Evolutionary conservation across 2,113 vertebrate species (phyloP).

Genomic region (Ursus arctos): DNA sequence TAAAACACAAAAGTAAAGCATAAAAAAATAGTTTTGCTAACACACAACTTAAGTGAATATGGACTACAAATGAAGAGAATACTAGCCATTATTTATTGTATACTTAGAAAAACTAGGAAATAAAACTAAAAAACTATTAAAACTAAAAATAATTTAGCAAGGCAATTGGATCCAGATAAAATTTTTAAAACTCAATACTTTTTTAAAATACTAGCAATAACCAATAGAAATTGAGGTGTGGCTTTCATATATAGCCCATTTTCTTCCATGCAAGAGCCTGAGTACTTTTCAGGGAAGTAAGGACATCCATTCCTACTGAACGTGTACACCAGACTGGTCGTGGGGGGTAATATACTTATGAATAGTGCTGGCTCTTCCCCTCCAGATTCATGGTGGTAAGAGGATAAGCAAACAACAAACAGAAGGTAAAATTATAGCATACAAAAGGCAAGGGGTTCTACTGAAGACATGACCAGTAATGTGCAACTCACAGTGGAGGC

Average conservation of each 20-base stretch:
- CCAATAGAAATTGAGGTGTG: conserved; percentile 17
- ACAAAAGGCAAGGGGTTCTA: neutral
- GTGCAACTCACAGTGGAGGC: neutral
- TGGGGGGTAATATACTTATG: neutral
- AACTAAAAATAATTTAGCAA: neutral
- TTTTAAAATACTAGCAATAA: neutral
- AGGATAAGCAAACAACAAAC: neutral
- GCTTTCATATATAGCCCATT: neutral
- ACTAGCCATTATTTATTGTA: neutral
- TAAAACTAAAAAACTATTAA: neutral
- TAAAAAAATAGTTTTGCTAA: neutral
- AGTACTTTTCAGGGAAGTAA: neutral
- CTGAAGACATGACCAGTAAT: neutral
- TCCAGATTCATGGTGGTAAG: neutral
- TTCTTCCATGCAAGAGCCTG: neutral
- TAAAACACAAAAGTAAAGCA: too few relatives aligned
- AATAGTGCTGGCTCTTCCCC: neutral
- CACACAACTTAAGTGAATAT: neutral
- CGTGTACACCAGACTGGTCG: neutral
- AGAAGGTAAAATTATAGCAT: neutral
- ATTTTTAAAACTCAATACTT: neutral
- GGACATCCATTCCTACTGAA: neutral
- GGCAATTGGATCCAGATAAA: neutral
- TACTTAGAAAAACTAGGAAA: neutral
- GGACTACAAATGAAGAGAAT: neutral